These are phyloP conservation scores for Illadopsis cleaveri DNA, from an alignment of 2,113 vertebrate genomes.

Conservation along the genomic window DNA sequence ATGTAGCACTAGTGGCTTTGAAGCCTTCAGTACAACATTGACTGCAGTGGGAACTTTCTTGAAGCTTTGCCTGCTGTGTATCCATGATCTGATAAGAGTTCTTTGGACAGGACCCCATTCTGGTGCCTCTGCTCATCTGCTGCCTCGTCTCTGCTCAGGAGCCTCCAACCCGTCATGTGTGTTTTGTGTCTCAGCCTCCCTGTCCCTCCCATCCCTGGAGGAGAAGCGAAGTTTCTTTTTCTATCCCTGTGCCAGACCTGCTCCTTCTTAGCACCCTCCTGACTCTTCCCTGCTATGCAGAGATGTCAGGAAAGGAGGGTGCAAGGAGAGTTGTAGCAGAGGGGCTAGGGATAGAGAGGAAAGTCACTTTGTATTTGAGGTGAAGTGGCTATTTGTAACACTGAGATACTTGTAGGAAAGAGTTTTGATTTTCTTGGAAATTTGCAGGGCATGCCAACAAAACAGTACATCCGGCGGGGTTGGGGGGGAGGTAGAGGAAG, in stretches of 20 bases:
- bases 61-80: not conserved
- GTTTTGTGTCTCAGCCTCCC: not conserved
- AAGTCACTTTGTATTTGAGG: not conserved
- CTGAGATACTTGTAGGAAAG: not conserved
- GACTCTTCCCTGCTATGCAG: not conserved
- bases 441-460: not conserved
- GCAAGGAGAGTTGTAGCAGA: no score
- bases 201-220: not conserved
- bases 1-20: not conserved
- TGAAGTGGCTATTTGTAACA: not conserved
- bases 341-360: not conserved
- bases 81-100: not conserved
- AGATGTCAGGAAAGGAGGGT: not conserved
- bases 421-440: not conserved
- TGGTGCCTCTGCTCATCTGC: not conserved
- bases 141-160: not conserved
- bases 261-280: not conserved
- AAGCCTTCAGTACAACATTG: not conserved
- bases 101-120: not conserved
- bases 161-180: accelerated
- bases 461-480: not conserved
- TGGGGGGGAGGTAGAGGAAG: accelerated
- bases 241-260: not conserved
- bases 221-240: not conserved
- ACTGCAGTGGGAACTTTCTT: not conserved